Conservation (phyloP, 2,888 invertebrate genomes). For the Drosophila borborema region DNA sequence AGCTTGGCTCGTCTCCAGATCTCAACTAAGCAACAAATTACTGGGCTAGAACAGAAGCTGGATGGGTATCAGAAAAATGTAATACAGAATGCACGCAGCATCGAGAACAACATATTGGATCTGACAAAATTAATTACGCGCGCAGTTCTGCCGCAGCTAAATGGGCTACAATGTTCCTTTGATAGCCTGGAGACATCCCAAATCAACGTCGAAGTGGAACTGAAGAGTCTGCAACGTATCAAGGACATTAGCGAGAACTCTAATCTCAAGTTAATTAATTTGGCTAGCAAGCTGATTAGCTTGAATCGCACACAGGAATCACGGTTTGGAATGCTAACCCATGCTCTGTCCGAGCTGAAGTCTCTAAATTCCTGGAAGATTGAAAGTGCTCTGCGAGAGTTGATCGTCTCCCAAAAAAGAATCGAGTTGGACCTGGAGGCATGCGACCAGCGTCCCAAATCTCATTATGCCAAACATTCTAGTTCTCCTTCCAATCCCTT, state of each 20-base stretch:
- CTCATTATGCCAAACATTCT: constrained; percentile 4
- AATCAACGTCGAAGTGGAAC: constrained; percentile 64
- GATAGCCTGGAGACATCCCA: constrained; percentile 66
- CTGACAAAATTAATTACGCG: constrained; percentile 63
- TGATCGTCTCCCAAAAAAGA: constrained; percentile 67
- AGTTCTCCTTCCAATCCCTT: neutral
- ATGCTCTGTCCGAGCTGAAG: constrained; percentile 42
- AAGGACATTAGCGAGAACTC: constrained; percentile 48
- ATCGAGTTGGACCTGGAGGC: constrained; percentile 64
- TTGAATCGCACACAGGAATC: constrained; percentile 57
- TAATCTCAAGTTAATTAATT: constrained; percentile 33
- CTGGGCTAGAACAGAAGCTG: constrained; percentile 44
- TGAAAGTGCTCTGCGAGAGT: constrained; percentile 58
- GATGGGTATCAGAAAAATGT: constrained; percentile 59
- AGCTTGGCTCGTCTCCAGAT: constrained; percentile 41
- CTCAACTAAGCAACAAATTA: constrained; percentile 50
- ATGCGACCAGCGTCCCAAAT: constrained; percentile 27
- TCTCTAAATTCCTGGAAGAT: constrained; percentile 58
- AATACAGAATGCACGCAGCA: constrained; percentile 33
- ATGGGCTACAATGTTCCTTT: constrained; percentile 62
- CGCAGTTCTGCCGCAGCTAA: constrained; percentile 56
- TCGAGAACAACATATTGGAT: constrained; percentile 53
- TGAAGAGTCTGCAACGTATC: constrained; percentile 45
- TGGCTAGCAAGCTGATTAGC: constrained; percentile 41
- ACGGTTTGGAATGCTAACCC: constrained; percentile 34